These are phyloP conservation scores for Pedionomus torquatus DNA, from an alignment of 2,113 vertebrate genomes.

Conservation along the genomic window DNA sequence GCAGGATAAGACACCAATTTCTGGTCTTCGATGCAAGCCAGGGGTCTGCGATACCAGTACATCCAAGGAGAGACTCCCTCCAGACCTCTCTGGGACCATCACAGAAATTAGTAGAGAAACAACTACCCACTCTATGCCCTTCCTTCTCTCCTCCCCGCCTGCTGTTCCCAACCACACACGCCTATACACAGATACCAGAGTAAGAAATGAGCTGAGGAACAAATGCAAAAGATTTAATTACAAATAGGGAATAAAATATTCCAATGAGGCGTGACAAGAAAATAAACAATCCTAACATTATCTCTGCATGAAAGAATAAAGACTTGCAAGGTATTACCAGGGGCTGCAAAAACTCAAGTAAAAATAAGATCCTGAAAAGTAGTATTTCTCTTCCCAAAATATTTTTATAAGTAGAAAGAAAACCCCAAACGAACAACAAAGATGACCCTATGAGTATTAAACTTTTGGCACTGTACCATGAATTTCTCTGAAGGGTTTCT, in stretches of 20 bases:
- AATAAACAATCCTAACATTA: neutral
- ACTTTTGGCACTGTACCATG: neutral
- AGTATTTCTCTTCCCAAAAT: neutral
- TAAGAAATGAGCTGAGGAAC: neutral
- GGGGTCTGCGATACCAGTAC: neutral
- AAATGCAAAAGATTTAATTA: neutral
- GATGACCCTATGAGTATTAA: neutral
- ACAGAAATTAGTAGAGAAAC: neutral
- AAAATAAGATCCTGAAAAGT: conserved; percentile 8
- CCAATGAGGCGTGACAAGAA: neutral
- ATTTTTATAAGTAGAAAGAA: neutral
- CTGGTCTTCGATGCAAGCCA: neutral
- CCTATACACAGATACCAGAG: neutral
- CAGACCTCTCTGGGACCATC: neutral
- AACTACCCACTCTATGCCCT: neutral
- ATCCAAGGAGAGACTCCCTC: neutral
- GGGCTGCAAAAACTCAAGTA: neutral
- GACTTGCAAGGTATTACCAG: neutral
- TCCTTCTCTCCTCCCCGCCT: neutral
- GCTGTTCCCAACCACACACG: neutral
- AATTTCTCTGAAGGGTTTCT: conserved; percentile 37
- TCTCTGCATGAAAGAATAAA: neutral
- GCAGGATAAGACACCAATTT: accelerated
- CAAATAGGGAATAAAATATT: neutral
- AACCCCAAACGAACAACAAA: neutral